phyloP scores from a whole-genome alignment of 1,140 invertebrate species.

The Goniozus legneri region DNA sequence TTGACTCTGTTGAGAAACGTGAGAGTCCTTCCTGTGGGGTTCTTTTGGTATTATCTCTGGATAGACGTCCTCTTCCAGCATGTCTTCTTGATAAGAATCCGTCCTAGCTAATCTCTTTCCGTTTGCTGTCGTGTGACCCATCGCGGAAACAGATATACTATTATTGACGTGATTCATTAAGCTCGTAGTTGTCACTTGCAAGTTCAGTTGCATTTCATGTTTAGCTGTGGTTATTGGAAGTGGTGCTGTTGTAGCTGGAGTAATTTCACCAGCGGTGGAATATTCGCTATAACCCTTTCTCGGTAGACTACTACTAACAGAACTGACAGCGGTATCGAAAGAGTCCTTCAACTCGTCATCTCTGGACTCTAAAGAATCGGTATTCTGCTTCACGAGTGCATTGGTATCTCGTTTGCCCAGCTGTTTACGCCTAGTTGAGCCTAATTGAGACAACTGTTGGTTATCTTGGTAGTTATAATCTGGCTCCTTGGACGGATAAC shows the following conservation, averaged over 20 bases:
- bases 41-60: constrained; percentile 39
- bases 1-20: constrained; percentile 41
- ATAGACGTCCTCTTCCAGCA: constrained; percentile 38
- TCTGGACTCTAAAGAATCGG: constrained; percentile 57
- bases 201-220: constrained; percentile 33
- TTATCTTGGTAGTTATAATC: constrained; percentile 45
- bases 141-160: constrained; percentile 44
- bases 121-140: constrained; percentile 38
- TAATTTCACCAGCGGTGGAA: constrained; percentile 40
- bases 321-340: constrained; percentile 61
- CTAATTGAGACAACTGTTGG: constrained; percentile 26
- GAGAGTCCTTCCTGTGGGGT: constrained; percentile 42
- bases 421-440: constrained; percentile 29
- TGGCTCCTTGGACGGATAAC: constrained; percentile 41
- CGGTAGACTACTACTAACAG: constrained; percentile 49
- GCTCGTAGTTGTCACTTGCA: constrained; percentile 21
- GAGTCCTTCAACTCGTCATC: constrained; percentile 60
- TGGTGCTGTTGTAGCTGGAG: constrained; percentile 26
- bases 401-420: constrained; percentile 37
- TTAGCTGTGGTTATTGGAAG: constrained; percentile 24
- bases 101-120: constrained; percentile 39
- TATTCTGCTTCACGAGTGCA: constrained; percentile 52
- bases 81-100: constrained; percentile 44
- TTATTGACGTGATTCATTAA: constrained; percentile 38
- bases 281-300: constrained; percentile 46